These are phyloP conservation scores for Vulpes vulpes DNA, from an alignment of 2,113 vertebrate species.

Conservation along the genomic window DNA sequence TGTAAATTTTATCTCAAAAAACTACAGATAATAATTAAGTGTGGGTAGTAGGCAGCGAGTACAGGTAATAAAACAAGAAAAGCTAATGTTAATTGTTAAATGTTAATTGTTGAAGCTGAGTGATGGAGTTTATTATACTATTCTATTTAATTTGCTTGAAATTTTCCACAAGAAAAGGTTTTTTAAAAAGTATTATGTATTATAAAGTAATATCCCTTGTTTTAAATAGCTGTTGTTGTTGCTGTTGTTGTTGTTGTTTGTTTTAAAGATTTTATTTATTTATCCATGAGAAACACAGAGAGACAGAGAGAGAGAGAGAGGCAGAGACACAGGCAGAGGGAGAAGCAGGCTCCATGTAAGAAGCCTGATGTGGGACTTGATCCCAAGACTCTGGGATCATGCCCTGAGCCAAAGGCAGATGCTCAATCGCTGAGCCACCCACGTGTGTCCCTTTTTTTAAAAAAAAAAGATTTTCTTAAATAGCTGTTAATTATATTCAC, in stretches of 20 bases:
- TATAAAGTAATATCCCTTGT: slow-evolving; percentile 34
- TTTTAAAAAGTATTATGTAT: not conserved
- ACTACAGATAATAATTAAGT: not conserved
- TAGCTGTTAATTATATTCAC: slow-evolving; percentile 42
- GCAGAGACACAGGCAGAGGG: no score
- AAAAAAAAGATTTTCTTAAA: not conserved
- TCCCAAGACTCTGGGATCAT: no score
- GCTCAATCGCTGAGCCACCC: no score
- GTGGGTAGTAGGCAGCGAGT: not conserved
- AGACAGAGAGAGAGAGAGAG: no score
- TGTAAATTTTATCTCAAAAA: slow-evolving; percentile 5
- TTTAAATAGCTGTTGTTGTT: slow-evolving; percentile 50
- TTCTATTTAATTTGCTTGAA: slow-evolving; percentile 53
- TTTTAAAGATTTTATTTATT: no score
- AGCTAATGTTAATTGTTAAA: not conserved
- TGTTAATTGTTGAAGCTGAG: not conserved
- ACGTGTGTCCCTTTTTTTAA: no score
- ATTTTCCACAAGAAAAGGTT: slow-evolving; percentile 1
- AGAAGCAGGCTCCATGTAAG: no score
- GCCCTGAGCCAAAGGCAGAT: no score
- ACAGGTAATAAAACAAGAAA: not conserved
- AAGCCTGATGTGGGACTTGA: no score
- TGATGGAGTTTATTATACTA: not conserved
- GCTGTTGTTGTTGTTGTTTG: no score
- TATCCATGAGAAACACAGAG: no score